These are phyloP conservation scores for Tapirus terrestris DNA, from an alignment of 2,113 vertebrate species.

Conservation along the genomic window DNA sequence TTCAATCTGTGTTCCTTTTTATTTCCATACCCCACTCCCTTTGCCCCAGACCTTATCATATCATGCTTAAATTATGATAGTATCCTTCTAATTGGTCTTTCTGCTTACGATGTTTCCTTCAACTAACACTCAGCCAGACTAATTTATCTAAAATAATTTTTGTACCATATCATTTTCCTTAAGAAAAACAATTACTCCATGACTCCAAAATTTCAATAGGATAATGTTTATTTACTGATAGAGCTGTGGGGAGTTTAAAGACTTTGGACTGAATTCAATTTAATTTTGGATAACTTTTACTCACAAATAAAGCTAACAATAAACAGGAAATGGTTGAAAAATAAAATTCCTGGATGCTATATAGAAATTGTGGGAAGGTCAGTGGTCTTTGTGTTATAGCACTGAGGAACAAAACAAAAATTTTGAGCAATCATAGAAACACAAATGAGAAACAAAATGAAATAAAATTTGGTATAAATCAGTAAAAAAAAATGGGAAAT, in stretches of 20 bases:
- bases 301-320: background rate
- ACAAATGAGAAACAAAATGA: background rate
- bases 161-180: background rate
- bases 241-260: background rate
- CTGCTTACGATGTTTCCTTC: background rate
- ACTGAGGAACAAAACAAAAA: background rate
- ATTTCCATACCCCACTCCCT: background rate
- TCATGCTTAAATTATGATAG: background rate
- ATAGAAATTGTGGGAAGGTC: background rate
- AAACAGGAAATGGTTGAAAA: background rate
- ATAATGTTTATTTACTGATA: constrained; percentile 10
- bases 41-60: background rate
- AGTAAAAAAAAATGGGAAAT: background rate
- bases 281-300: background rate
- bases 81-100: background rate
- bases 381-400: background rate
- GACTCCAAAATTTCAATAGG: background rate
- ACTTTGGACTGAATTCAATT: background rate
- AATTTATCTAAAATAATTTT: background rate
- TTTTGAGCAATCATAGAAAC: background rate
- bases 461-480: background rate
- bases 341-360: background rate
- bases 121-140: background rate
- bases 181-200: background rate
- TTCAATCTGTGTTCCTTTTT: background rate